These are phyloP conservation scores for Bimastos eiseni DNA, from an alignment of 2,888 invertebrate genomes.

Conservation along the genomic window DNA sequence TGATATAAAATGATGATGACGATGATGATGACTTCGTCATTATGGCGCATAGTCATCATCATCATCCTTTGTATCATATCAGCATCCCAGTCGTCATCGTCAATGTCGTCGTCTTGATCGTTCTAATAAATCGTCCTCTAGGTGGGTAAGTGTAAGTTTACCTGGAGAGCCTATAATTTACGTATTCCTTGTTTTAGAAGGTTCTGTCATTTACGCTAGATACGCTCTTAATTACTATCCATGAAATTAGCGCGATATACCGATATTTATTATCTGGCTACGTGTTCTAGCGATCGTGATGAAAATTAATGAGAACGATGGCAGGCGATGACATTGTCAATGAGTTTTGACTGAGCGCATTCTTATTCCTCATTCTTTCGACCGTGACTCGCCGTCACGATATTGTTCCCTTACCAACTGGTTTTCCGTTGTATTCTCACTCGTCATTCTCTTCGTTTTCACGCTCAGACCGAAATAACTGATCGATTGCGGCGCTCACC, in stretches of 20 bases:
- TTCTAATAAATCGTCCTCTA: too few species aligned
- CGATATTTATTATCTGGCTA: too few species aligned
- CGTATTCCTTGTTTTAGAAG: too few species aligned
- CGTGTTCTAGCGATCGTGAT: background rate
- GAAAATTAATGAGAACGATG: background rate
- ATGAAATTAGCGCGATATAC: too few species aligned
- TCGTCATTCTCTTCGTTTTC: background rate
- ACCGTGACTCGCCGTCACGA: background rate
- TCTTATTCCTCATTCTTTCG: background rate
- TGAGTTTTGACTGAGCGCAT: background rate
- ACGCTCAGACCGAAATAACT: background rate
- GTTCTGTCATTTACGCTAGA: too few species aligned
- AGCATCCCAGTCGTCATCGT: background rate
- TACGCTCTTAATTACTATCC: too few species aligned
- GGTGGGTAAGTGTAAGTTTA: too few species aligned
- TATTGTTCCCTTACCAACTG: background rate
- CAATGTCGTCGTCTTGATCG: background rate
- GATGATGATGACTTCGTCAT: too few species aligned
- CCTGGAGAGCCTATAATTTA: too few species aligned
- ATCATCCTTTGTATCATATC: background rate
- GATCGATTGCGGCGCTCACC: background rate
- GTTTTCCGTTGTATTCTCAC: background rate
- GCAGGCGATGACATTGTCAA: background rate
- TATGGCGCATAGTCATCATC: background rate
- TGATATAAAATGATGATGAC: too few species aligned